Evolutionary conservation across 2,888 invertebrate genomes (phyloP).

Genomic region (Chalcis sispes): DNA sequence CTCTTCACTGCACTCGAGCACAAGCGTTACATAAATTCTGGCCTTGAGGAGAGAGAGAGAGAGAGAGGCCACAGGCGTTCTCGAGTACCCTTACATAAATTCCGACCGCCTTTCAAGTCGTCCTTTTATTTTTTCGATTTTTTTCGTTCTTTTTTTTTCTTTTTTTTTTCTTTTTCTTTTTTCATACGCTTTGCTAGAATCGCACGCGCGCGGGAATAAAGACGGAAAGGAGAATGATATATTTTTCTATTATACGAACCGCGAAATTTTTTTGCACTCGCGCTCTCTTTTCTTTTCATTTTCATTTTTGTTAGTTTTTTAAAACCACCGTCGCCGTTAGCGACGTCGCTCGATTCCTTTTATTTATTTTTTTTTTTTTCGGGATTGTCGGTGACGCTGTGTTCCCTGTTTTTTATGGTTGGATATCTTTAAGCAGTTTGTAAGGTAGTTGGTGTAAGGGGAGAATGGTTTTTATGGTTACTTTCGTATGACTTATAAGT

Average conservation of each 20-base stretch:
- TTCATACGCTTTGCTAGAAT: not conserved
- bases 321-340: too few species aligned
- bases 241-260: conserved; percentile 41
- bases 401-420: too few species aligned
- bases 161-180: not conserved
- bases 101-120: conserved; percentile 8
- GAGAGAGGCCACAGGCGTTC: not conserved
- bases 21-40: conserved; percentile 49
- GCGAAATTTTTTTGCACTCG: conserved; percentile 16
- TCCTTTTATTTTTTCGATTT: not conserved
- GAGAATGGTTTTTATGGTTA: not conserved
- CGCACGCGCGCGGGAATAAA: too few species aligned
- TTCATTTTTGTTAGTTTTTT: not conserved
- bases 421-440: not conserved
- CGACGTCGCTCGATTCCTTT: too few species aligned
- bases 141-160: not conserved
- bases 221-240: conserved; percentile 27
- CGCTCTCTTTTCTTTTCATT: not conserved
- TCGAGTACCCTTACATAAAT: conserved; percentile 41
- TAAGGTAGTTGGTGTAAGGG: too few species aligned
- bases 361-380: too few species aligned
- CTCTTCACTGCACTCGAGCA: not conserved
- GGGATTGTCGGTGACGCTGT: too few species aligned
- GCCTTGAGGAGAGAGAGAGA: conserved; percentile 46
- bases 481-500: not conserved